phyloP scores from a whole-genome alignment of 2,888 invertebrate species.

The Athalia circularis region DNA sequence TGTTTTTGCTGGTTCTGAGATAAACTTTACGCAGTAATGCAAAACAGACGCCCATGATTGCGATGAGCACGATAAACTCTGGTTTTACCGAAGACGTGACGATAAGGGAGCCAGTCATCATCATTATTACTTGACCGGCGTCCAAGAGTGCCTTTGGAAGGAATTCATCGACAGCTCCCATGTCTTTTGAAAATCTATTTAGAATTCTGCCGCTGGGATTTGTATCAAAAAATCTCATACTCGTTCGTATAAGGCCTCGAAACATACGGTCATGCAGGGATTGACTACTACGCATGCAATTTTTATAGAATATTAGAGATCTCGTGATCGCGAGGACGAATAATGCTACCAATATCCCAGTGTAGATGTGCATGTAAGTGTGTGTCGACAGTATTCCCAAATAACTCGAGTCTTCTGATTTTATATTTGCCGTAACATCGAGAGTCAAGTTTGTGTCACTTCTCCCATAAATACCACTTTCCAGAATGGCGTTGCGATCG shows the following conservation, averaged over 20 bases:
- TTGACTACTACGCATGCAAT: conserved; percentile 75
- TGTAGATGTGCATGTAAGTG: conserved; percentile 80
- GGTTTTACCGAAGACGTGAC: conserved; percentile 80
- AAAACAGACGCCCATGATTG: conserved; percentile 78
- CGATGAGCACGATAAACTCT: conserved; percentile 78
- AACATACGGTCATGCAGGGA: conserved; percentile 78
- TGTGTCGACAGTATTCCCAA: conserved; percentile 60
- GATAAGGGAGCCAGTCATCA: conserved; percentile 77
- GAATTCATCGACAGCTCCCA: conserved; percentile 86
- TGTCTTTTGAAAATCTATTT: conserved; percentile 89
- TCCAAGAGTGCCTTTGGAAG: conserved; percentile 82
- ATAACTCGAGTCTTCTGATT: conserved; percentile 42
- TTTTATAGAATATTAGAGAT: conserved; percentile 74
- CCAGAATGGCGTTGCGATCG: no score
- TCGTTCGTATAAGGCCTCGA: conserved; percentile 75
- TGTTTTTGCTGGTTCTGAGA: conserved; percentile 83
- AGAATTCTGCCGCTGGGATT: conserved; percentile 89
- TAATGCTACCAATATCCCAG: conserved; percentile 74
- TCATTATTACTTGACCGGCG: conserved; percentile 74
- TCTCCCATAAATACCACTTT: no score
- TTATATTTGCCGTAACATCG: conserved; percentile 6
- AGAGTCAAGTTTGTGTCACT: not conserved
- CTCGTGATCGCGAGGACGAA: conserved; percentile 72
- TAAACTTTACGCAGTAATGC: conserved; percentile 79
- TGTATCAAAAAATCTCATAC: conserved; percentile 87